Evolutionary conservation across 2,113 vertebrate species (phyloP).

Genomic region (Anhinga anhinga): DNA sequence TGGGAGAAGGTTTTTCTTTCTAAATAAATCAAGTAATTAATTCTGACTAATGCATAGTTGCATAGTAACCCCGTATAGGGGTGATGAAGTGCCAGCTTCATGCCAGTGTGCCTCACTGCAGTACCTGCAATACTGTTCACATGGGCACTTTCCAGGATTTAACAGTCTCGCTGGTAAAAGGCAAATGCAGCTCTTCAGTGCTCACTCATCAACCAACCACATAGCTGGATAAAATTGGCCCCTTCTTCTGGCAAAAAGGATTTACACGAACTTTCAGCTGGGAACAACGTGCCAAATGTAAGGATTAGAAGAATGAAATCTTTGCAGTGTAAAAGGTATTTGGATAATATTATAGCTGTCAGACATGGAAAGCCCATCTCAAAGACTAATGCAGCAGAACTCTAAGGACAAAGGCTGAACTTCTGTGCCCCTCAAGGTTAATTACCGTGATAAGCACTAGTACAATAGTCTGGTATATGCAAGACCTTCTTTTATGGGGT

Average conservation of each 20-base stretch:
- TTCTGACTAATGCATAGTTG: not conserved
- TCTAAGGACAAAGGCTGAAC: not conserved
- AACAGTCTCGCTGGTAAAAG: not conserved
- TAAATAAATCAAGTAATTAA: slow-evolving; percentile 28
- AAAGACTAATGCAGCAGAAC: not conserved
- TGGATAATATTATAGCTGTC: not conserved
- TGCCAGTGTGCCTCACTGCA: not conserved
- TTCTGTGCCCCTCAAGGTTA: not conserved
- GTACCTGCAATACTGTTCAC: not conserved
- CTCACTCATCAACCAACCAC: not conserved
- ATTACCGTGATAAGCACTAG: not conserved
- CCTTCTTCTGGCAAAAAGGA: not conserved
- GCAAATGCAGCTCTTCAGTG: not conserved
- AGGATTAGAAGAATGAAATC: not conserved
- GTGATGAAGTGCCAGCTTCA: not conserved
- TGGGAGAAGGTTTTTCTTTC: not conserved
- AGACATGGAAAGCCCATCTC: not conserved
- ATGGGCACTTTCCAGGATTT: not conserved
- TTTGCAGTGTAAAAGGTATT: not conserved
- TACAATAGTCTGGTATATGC: not conserved
- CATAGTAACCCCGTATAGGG: not conserved
- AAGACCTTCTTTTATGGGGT: not conserved
- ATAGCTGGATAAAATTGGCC: not conserved
- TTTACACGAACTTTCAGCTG: not conserved
- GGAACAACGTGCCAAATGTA: not conserved